phyloP scores from a whole-genome alignment of 2,797 vertebrate genomes.

The Mormyrops boulengeri region DNA sequence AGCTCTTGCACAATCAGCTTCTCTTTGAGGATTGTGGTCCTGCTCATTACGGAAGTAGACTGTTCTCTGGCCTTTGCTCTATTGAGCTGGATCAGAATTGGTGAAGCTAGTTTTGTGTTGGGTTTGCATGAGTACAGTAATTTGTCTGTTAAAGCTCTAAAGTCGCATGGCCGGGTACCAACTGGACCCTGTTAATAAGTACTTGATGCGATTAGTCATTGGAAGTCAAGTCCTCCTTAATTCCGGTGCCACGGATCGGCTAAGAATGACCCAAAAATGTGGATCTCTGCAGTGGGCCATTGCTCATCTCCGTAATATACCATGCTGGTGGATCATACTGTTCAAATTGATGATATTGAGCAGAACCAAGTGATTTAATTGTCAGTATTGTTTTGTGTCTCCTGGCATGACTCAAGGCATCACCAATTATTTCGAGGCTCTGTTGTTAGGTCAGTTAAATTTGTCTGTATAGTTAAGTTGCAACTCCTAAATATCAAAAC shows the following conservation, averaged over 20 bases:
- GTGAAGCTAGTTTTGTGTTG: background rate
- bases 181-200: background rate
- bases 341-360: background rate
- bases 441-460: background rate
- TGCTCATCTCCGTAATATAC: background rate
- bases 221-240: background rate
- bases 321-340: background rate
- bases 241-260: background rate
- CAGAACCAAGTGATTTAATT: background rate
- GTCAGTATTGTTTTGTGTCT: background rate
- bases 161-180: background rate
- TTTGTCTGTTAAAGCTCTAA: background rate
- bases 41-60: background rate
- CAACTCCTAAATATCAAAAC: background rate
- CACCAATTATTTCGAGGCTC: background rate
- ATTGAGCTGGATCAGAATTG: background rate
- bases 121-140: background rate
- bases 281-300: background rate
- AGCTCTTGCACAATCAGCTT: background rate
- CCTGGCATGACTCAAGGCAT: background rate
- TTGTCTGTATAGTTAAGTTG: background rate
- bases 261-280: background rate
- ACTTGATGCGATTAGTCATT: background rate
- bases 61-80: background rate
- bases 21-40: background rate